These are phyloP conservation scores for Turdus rufiventris DNA, from an alignment of 2,113 vertebrate genomes.

Conservation along the genomic window DNA sequence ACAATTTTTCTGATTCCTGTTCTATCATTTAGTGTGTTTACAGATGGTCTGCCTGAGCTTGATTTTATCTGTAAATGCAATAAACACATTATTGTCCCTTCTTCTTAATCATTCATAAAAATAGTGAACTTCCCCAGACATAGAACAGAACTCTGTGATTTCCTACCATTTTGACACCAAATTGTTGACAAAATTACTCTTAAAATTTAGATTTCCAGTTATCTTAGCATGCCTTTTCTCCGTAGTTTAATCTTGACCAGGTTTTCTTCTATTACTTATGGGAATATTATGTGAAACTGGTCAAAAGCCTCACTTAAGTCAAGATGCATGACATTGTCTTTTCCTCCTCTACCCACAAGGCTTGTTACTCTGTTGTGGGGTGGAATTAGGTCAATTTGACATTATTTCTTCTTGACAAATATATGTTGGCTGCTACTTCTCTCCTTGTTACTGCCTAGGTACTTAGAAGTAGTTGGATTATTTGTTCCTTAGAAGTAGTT, in stretches of 20 bases:
- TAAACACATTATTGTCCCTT: background rate
- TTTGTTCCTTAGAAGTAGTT: background rate
- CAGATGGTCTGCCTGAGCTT: background rate
- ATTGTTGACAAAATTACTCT: background rate
- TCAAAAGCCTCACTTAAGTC: background rate
- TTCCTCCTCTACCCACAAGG: background rate
- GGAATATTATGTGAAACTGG: background rate
- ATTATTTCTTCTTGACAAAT: constrained; percentile 3
- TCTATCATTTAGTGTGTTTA: background rate
- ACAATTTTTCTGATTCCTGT: background rate
- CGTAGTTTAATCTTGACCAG: background rate
- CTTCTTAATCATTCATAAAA: background rate
- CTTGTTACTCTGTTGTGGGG: background rate
- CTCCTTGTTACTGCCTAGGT: background rate
- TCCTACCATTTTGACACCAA: background rate
- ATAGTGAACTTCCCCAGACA: background rate
- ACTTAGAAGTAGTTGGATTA: background rate
- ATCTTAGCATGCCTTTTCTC: background rate
- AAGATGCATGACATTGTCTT: background rate
- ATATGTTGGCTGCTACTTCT: background rate
- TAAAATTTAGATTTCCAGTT: background rate
- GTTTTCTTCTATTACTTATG: background rate
- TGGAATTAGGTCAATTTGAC: background rate
- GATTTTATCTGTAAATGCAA: background rate
- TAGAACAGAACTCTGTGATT: background rate